Evolutionary conservation across 2,113 vertebrate genomes (phyloP).

Genomic region (Bufo gargarizans): DNA sequence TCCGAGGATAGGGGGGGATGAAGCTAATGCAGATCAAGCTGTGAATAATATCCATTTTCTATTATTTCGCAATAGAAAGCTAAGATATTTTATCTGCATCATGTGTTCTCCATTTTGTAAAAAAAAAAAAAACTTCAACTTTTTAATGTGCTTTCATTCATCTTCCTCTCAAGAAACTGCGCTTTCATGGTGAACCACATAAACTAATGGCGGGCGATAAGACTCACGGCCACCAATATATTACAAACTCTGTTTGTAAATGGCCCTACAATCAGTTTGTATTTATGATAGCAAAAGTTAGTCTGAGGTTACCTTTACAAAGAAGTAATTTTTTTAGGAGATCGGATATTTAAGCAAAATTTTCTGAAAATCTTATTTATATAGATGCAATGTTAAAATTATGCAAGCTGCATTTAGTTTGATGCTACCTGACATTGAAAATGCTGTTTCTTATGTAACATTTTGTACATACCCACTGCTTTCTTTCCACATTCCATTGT

Average conservation of each 20-base stretch:
- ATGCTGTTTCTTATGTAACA: conserved; percentile 18
- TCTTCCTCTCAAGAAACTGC: neutral
- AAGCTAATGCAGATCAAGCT: conserved; percentile 34
- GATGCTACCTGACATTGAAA: conserved; percentile 35
- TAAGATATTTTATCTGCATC: conserved; percentile 44
- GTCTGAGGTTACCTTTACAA: conserved; percentile 38
- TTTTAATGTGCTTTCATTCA: conserved; percentile 47
- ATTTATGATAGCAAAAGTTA: conserved; percentile 43
- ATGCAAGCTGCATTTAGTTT: conserved; percentile 51
- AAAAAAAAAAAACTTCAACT: neutral
- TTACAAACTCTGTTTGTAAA: conserved; percentile 45
- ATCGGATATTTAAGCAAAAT: conserved; percentile 43
- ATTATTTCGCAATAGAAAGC: conserved; percentile 29
- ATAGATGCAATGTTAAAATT: conserved; percentile 41
- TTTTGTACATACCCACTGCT: conserved; percentile 11
- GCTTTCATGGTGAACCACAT: neutral
- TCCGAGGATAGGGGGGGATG: conserved; percentile 2
- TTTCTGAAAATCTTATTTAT: conserved; percentile 52
- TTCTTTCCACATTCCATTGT: conserved; percentile 50
- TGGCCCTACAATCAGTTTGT: conserved; percentile 28
- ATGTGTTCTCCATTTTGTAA: conserved; percentile 47
- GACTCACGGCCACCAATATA: conserved; percentile 40
- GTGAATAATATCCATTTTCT: conserved; percentile 50
- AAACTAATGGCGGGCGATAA: neutral
- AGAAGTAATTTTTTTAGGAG: conserved; percentile 49